Evolutionary conservation across 2,113 vertebrate genomes (phyloP), one percentile per base, ranked within the genome.

Genomic region (Cyprinodon variegatus): DNA sequence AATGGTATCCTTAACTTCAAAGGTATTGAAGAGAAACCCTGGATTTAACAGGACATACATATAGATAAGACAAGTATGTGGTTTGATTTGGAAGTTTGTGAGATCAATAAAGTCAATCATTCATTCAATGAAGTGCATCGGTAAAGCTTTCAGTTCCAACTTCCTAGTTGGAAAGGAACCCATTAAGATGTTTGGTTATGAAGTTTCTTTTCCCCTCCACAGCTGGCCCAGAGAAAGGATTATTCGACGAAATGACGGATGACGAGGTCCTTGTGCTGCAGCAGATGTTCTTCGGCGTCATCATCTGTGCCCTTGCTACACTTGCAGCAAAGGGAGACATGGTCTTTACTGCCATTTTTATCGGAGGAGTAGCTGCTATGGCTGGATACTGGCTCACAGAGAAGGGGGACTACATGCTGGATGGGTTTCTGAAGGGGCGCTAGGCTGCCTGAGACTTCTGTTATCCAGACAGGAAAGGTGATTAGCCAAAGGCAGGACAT

Each of bases 341-440:
- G 96, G 98, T 99, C 66, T 99, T 99, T 81, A 99, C 98, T 0
- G 97, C 98, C 84, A 98, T 99, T 91, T 99, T 99, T 89, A 99
- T 99, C 0, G 98, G 98, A 0, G 98, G 97, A 0, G 94, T 99
- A 78, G 98, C 98, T 0, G 98, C 98, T 60, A 99, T 99, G 96
- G 97, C 97, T 0, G 98, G 98, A 70, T 99, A 99, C 91, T 99
- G 98, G 98, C 92, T 99, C 66, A 97, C 97, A 0, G 98, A 99
- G 81, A 97, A 96, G 72, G 97, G 97, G 1, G 98, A 99, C 90
- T 94, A 95, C 0, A 95, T 98, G 92, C 94, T 99, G 1, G 97
- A 99, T 0, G 97, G 97, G 65, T 96, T 99, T 87, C 95, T 99
- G 87, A 98, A 97, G 91, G 97, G 97, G 69, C 93, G 93, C 66